Evolutionary conservation across 53 echinoderm and acorn worm species (phyloP).

Genomic region (Paracentrotus lividus): DNA sequence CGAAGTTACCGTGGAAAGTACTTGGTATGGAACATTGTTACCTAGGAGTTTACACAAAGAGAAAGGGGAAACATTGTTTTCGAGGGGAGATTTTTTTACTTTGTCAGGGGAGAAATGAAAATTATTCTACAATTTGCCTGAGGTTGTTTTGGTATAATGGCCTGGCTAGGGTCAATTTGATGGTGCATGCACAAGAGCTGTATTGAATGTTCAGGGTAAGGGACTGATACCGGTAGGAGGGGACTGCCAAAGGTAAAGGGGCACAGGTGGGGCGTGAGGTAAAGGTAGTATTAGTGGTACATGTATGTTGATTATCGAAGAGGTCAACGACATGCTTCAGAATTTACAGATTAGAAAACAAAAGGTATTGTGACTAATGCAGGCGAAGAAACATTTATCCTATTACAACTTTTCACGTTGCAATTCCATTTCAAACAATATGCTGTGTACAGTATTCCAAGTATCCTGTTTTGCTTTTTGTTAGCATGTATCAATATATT

Average conservation of each 20-base stretch:
- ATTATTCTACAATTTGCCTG: slow-evolving; percentile 26
- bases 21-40: too few relatives aligned
- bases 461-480: too few relatives aligned
- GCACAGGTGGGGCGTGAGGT: neutral
- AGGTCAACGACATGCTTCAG: slow-evolving; percentile 7
- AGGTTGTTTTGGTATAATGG: slow-evolving; percentile 52
- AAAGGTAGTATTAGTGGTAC: neutral
- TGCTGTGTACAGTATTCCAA: too few relatives aligned
- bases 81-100: neutral
- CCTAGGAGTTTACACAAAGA: too few relatives aligned
- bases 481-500: too few relatives aligned
- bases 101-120: slow-evolving; percentile 34
- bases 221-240: neutral
- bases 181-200: neutral
- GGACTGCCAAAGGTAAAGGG: neutral
- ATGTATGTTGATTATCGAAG: neutral
- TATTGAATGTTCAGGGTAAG: neutral
- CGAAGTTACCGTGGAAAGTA: neutral
- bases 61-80: neutral
- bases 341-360: too few relatives aligned
- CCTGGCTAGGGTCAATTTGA: neutral
- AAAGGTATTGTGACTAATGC: too few relatives aligned
- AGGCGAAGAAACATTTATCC: too few relatives aligned
- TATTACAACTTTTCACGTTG: too few relatives aligned
- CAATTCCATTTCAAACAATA: too few relatives aligned